Percentiles rank a stretch among this genome's conserved stretches.
Conservation (phyloP, 2,797 vertebrate genomes). For the Neosalanx taihuensis region DNA sequence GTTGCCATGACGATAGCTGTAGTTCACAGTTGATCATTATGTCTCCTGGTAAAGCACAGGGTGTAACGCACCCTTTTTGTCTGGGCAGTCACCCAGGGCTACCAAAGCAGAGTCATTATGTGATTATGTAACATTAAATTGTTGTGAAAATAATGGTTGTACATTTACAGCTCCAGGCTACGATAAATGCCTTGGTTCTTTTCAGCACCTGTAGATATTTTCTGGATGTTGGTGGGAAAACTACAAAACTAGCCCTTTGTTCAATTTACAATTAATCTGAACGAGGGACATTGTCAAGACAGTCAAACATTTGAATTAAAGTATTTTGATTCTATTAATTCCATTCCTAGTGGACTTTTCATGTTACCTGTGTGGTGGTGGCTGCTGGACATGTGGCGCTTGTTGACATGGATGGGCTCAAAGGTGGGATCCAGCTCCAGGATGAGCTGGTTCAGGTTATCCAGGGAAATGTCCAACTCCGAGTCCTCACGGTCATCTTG, state of each 20-base stretch:
- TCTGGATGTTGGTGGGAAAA: not conserved
- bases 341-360: too few species aligned
- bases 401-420: slow-evolving; percentile 64
- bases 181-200: not conserved
- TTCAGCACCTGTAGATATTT: not conserved
- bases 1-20: too few species aligned
- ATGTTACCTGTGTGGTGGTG: slow-evolving; percentile 56
- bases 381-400: slow-evolving; percentile 31
- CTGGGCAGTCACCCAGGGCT: slow-evolving; percentile 39
- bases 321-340: too few species aligned
- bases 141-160: not conserved
- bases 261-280: not conserved
- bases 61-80: slow-evolving; percentile 35
- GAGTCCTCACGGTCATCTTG: slow-evolving; percentile 45
- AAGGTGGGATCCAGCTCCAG: slow-evolving; percentile 89
- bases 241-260: not conserved
- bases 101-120: slow-evolving; percentile 22
- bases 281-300: not conserved
- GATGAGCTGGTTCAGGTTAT: slow-evolving; percentile 86
- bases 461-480: slow-evolving; percentile 79
- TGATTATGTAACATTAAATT: slow-evolving; percentile 24
- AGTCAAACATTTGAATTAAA: too few species aligned
- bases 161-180: slow-evolving; percentile 43
- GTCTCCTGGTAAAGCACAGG: slow-evolving; percentile 27
- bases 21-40: not conserved